Conservation (phyloP, 1,140 invertebrate genomes). For the Aphelenchoides fujianensis region DNA sequence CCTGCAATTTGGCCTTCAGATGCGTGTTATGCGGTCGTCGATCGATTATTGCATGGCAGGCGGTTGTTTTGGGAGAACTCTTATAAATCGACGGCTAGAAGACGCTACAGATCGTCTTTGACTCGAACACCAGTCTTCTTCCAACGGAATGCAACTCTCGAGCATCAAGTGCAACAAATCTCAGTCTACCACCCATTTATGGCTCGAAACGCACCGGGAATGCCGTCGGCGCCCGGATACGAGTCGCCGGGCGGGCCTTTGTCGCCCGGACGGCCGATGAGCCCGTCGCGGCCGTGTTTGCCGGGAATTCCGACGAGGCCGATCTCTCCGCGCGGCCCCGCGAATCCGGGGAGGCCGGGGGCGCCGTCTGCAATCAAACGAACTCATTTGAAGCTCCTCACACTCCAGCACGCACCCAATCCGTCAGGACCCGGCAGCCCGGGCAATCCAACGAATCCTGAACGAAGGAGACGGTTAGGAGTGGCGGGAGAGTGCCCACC, state of each 20-base stretch:
- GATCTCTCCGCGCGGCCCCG: slow-evolving; percentile 44
- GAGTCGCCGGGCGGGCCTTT: slow-evolving; percentile 26
- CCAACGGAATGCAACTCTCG: too few relatives aligned
- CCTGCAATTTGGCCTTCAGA: too few relatives aligned
- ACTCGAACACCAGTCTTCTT: too few relatives aligned
- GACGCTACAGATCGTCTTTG: too few relatives aligned
- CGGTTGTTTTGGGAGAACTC: too few relatives aligned
- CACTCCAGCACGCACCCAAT: background rate
- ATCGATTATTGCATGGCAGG: too few relatives aligned
- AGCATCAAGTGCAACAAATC: too few relatives aligned
- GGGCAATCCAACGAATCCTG: slow-evolving; percentile 42
- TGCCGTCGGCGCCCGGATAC: slow-evolving; percentile 24
- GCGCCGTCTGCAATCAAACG: slow-evolving; percentile 17
- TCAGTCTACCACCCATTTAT: too few relatives aligned
- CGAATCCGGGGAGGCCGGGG: slow-evolving; percentile 40
- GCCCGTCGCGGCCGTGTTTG: slow-evolving; percentile 50
- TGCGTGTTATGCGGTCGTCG: too few relatives aligned
- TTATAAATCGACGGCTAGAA: too few relatives aligned
- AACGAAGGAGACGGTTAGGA: too few relatives aligned
- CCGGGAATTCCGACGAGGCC: slow-evolving; percentile 32
- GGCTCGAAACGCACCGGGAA: slow-evolving; percentile 28
- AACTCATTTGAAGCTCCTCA: background rate
- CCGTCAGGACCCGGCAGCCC: slow-evolving; percentile 50
- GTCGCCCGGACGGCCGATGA: slow-evolving; percentile 33
- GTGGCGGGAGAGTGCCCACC: slow-evolving; percentile 26